A percentile compares a stretch with the other conserved stretches of the same genome.
These are phyloP conservation scores for Cichlasoma orientale DNA, from an alignment of 2,797 vertebrate species.

Conservation along the genomic window DNA sequence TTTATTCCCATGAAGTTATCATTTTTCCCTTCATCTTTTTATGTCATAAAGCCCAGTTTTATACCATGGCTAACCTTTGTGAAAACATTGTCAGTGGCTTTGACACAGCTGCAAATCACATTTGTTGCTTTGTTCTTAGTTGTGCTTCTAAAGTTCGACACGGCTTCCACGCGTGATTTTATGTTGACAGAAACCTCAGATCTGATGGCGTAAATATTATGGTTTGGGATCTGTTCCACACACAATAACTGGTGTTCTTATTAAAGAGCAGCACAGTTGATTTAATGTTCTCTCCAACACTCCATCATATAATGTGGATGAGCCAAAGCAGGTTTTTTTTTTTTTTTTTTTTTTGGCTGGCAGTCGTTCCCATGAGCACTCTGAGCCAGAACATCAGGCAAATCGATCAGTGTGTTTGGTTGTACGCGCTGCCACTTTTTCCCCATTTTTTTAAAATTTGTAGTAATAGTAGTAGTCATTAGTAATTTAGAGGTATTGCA, in stretches of 20 bases:
- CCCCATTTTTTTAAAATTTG: background rate
- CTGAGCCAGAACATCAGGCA: conserved; percentile 60
- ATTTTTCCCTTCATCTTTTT: background rate
- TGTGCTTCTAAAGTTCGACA: background rate
- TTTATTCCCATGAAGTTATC: background rate
- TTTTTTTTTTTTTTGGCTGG: conserved; percentile 16
- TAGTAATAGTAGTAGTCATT: conserved; percentile 3
- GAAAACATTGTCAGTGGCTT: background rate
- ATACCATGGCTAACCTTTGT: background rate
- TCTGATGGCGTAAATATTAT: conserved; percentile 30
- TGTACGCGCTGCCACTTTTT: conserved; percentile 22
- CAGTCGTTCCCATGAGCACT: background rate
- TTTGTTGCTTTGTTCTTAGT: background rate
- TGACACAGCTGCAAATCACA: background rate
- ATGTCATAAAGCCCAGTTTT: background rate
- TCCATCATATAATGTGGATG: conserved; percentile 44
- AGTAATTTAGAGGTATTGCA: conserved; percentile 9
- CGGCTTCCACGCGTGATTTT: conserved; percentile 24
- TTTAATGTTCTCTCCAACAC: conserved; percentile 60
- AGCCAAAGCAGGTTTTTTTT: conserved; percentile 31
- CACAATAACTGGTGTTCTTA: conserved; percentile 42
- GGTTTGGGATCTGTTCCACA: conserved; percentile 26
- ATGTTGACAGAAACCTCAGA: conserved; percentile 18
- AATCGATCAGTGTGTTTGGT: conserved; percentile 40
- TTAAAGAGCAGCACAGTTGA: conserved; percentile 53